Conservation (phyloP, 2,888 invertebrate genomes). For the Eupithecia insigniata region DNA sequence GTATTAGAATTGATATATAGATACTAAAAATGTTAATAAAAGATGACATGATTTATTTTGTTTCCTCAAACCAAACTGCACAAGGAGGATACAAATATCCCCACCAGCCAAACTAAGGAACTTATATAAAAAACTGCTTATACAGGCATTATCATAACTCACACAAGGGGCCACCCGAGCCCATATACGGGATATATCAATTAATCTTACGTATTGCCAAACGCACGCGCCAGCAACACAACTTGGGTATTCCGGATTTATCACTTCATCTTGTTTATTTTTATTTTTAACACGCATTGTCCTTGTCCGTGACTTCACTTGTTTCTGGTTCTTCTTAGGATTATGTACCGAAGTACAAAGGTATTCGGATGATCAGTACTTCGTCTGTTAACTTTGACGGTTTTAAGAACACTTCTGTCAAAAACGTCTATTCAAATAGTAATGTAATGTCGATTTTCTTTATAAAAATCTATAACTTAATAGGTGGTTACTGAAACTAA, state of each 20-base stretch:
- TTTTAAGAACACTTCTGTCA: too few relatives aligned
- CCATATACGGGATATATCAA: conserved; percentile 60
- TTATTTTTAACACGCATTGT: conserved; percentile 43
- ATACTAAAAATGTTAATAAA: neutral
- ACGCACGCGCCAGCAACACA: conserved; percentile 54
- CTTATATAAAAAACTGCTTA: conserved; percentile 55
- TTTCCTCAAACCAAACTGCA: conserved; percentile 58
- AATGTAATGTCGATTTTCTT: too few relatives aligned
- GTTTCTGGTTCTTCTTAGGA: neutral
- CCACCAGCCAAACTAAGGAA: conserved; percentile 52
- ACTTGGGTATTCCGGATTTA: conserved; percentile 54
- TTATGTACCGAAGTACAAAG: too few relatives aligned
- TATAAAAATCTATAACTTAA: too few relatives aligned
- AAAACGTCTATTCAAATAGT: too few relatives aligned
- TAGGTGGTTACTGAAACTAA: too few relatives aligned
- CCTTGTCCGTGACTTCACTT: conserved; percentile 10
- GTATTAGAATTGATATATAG: too few relatives aligned
- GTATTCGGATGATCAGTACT: too few relatives aligned
- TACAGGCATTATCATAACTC: conserved; percentile 62
- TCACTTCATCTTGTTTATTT: conserved; percentile 54
- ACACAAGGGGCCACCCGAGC: conserved; percentile 54
- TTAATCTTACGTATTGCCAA: conserved; percentile 67
- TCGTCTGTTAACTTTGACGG: too few relatives aligned
- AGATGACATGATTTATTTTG: conserved; percentile 56
- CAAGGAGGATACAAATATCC: conserved; percentile 49